Percentiles rank a stretch among this genome's conserved stretches.
These are phyloP conservation scores for Rutilus rutilus DNA, from an alignment of 2,113 vertebrate species.

Conservation along the genomic window DNA sequence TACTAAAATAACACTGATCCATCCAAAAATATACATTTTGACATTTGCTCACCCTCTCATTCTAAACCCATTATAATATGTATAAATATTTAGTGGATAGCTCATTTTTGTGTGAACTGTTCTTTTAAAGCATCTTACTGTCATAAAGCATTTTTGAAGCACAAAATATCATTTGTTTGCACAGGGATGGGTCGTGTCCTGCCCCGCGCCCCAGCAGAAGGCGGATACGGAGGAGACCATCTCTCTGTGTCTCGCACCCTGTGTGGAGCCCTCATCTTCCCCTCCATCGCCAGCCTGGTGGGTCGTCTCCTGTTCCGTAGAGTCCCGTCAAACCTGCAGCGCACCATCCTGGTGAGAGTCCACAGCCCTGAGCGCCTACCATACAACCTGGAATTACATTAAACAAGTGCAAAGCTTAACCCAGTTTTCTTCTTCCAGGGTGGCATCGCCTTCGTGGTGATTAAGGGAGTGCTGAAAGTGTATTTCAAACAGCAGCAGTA, in stretches of 20 bases:
- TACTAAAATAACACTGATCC: no score
- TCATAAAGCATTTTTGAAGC: not conserved
- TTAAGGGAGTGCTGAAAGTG: conserved; percentile 78
- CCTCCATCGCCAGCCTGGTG: conserved; percentile 75
- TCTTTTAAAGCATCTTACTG: not conserved
- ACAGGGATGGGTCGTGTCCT: conserved; percentile 63
- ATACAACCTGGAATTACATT: no score
- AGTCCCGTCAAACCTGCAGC: conserved; percentile 73
- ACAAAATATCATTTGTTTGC: not conserved
- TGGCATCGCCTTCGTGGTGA: conserved; percentile 74
- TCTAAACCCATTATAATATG: not conserved
- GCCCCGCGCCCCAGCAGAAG: conserved; percentile 64
- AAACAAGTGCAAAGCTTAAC: not conserved
- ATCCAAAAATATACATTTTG: no score
- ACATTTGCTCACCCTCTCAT: no score
- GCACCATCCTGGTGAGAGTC: conserved; percentile 74
- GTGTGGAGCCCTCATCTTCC: conserved; percentile 79
- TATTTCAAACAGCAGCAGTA: conserved; percentile 81
- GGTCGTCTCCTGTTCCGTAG: conserved; percentile 74
- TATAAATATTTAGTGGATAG: not conserved
- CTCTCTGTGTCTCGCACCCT: conserved; percentile 78
- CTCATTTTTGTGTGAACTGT: not conserved
- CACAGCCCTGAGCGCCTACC: not conserved
- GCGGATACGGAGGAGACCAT: conserved; percentile 64
- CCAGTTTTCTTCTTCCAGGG: conserved; percentile 63